Evolutionary conservation across 2,888 invertebrate genomes (phyloP).

Genomic region (Leptodirus hochenwartii): DNA sequence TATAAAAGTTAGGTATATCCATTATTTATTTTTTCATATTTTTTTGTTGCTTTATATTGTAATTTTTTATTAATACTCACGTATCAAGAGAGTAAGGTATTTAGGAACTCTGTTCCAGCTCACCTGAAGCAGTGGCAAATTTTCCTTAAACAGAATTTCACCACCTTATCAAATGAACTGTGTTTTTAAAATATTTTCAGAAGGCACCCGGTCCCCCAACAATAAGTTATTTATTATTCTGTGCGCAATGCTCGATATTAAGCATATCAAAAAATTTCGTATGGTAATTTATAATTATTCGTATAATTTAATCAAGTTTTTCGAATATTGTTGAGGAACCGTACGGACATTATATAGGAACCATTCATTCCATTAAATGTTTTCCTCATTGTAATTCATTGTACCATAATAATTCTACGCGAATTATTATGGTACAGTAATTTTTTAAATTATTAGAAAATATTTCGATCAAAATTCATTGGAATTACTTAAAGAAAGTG

Average conservation of each 20-base stretch:
- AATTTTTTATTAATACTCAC: constrained; percentile 23
- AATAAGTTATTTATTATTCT: constrained; percentile 19
- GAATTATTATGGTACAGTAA: too few relatives aligned
- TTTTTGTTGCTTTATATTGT: constrained; percentile 11
- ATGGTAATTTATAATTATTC: not conserved
- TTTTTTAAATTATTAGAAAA: too few relatives aligned
- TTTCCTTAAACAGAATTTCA: constrained; percentile 5
- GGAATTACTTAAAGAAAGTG: too few relatives aligned
- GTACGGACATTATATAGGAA: constrained; percentile 24
- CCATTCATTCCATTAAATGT: constrained; percentile 24
- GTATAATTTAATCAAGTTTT: constrained; percentile 4
- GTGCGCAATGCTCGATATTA: constrained; percentile 3
- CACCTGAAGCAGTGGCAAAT: constrained; percentile 1
- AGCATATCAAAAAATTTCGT: too few relatives aligned
- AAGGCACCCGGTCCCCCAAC: constrained; percentile 33
- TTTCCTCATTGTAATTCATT: too few relatives aligned
- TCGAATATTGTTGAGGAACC: constrained; percentile 27
- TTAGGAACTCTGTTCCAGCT: constrained; percentile 29
- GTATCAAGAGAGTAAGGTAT: constrained; percentile 24
- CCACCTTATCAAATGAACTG: not conserved
- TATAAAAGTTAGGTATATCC: constrained; percentile 26
- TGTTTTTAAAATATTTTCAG: constrained; percentile 18
- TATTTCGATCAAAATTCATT: too few relatives aligned
- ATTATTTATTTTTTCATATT: constrained; percentile 16
- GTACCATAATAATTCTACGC: too few relatives aligned